Conservation (phyloP, 2,888 invertebrate genomes). For the Eueremaeus valkanovi region DNA sequence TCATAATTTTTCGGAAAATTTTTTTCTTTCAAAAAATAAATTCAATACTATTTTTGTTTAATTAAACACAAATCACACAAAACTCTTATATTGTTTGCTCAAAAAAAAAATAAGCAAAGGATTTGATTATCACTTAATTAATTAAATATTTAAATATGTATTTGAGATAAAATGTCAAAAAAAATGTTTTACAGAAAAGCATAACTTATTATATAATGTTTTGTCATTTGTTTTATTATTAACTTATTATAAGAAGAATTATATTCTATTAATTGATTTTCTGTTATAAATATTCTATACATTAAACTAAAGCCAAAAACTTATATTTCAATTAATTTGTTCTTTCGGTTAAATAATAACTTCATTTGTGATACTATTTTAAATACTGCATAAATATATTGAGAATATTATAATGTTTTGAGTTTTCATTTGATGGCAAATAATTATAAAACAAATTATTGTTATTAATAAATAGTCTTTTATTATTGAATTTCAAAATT, state of each 20-base stretch:
- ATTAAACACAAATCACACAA: background rate
- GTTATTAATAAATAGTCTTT: background rate
- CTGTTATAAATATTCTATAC: background rate
- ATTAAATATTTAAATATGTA: background rate
- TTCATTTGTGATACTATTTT: constrained; percentile 30
- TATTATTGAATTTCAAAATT: background rate
- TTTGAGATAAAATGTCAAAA: too few species aligned
- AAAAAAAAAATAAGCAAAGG: background rate
- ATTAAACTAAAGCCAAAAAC: background rate
- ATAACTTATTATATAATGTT: background rate
- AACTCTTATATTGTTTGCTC: constrained; percentile 4
- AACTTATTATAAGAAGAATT: background rate
- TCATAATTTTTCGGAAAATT: background rate
- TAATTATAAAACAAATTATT: background rate
- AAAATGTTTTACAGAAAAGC: background rate
- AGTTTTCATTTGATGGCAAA: constrained; percentile 31
- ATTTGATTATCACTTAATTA: too few species aligned
- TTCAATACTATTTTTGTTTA: background rate
- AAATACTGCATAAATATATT: background rate
- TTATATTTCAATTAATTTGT: background rate
- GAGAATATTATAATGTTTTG: background rate
- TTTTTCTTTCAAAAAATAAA: too few species aligned
- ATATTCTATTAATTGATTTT: background rate
- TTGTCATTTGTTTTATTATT: constrained; percentile 22
- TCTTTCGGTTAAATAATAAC: constrained; percentile 10